phyloP scores from a whole-genome alignment of 2,797 vertebrate genomes.

The Rhincodon typus region DNA sequence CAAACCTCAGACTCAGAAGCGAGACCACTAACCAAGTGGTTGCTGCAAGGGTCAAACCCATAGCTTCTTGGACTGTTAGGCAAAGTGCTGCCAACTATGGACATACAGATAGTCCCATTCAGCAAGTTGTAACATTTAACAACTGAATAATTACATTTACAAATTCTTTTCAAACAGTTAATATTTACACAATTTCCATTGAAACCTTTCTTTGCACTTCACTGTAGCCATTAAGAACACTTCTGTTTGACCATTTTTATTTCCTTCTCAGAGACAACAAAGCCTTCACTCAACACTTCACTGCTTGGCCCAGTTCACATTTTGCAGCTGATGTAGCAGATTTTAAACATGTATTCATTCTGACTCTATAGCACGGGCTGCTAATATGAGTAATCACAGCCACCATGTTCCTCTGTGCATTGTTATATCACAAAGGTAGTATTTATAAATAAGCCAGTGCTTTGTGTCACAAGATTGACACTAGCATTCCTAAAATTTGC shows the following conservation, averaged over 20 bases:
- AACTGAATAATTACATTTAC: background rate
- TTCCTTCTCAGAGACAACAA: background rate
- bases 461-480: background rate
- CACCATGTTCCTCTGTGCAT: background rate
- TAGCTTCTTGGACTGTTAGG: background rate
- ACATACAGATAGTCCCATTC: background rate
- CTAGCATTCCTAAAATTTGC: background rate
- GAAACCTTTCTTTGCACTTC: background rate
- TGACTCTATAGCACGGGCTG: background rate
- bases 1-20: background rate
- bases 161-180: background rate
- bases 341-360: background rate
- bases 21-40: background rate
- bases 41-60: background rate
- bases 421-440: background rate
- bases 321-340: background rate
- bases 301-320: background rate
- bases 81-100: background rate
- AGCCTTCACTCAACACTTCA: background rate
- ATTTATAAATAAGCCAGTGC: background rate
- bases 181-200: background rate
- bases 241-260: background rate
- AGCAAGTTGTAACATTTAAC: background rate
- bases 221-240: background rate
- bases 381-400: background rate